These are phyloP conservation scores for Pherbina coryleti DNA, from an alignment of 2,888 invertebrate species.

Conservation along the genomic window DNA sequence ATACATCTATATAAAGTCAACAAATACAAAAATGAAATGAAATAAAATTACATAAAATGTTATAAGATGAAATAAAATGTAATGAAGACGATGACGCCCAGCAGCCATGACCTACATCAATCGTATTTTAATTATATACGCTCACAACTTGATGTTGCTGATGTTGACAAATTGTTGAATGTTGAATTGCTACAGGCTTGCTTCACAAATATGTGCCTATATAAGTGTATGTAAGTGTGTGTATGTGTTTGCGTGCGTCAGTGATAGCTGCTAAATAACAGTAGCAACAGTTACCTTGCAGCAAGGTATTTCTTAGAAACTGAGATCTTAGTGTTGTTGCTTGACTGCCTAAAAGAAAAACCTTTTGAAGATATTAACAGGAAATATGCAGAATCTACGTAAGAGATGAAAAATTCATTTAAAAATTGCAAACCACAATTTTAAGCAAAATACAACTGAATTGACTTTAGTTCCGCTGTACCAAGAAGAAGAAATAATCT, in stretches of 20 bases:
- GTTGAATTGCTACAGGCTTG: not conserved
- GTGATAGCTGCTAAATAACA: too few species aligned
- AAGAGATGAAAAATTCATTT: too few species aligned
- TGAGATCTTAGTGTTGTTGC: too few species aligned
- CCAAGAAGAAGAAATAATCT: too few species aligned
- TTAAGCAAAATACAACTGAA: too few species aligned
- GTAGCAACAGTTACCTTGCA: too few species aligned
- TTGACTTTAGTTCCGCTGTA: too few species aligned
- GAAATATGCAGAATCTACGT: too few species aligned
- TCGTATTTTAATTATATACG: constrained; percentile 27
- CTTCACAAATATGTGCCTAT: not conserved
- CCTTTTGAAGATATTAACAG: too few species aligned
- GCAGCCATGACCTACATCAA: constrained; percentile 16
- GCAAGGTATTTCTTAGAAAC: too few species aligned
- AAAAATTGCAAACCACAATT: too few species aligned
- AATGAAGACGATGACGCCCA: not conserved
- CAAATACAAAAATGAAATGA: not conserved
- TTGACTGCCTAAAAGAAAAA: too few species aligned
- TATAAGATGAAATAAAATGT: constrained; percentile 6
- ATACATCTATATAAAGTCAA: not conserved
- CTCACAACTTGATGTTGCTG: constrained; percentile 24
- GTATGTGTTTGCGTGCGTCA: not conserved
- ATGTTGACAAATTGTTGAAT: constrained; percentile 17
- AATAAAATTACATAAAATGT: not conserved
- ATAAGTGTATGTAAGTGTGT: not conserved